Base-by-base conservation (phyloP, 2,797 vertebrate species). In the Poeciliopsis gracilis region DNA sequence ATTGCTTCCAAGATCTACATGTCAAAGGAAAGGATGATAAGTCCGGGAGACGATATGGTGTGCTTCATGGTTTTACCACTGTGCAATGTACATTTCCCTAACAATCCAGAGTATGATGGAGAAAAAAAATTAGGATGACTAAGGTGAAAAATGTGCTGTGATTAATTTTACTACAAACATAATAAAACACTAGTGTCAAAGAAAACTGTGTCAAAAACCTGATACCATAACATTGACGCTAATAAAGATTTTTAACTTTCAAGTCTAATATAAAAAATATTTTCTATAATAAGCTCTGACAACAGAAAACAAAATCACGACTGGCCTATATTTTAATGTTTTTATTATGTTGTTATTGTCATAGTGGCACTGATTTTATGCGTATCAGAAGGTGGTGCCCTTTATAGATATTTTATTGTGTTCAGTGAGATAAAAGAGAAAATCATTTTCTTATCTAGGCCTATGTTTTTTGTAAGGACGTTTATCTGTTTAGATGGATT, bases 241-340 rank as follows among this genome's bases (percentile, higher is more conserved):
- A 77, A 86, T 66, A 61, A 61, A 82, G 77, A 73, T 76, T 83
- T 87, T 57, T 53, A 78, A 72, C 78, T 43, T 45, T 88, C 55
- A 30, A 15, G n/a, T 81, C 43, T 70, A 59, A 66, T 80, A 82
- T 82, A 78, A 90, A 20, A 70, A 73, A 73, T 86, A 89, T 84
- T 87, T 84, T 88, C 75, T 78, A 49, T 6, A 16, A 61, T 15
- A 61, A 59, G 53, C 77, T 77, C 80, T 81, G 85, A 89, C 86
- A 87, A 86, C 76, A 88, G 77, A 82, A 87, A 82, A 90, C 88
- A 86, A 86, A 77, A 82, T 81, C 82, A 84, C 84, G 89, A 86
- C 82, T 78, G 87, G 66, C 87, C 76, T 76, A 47, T 16, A 63
- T 75, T 72, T 72, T 45, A 15, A 59, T 51, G 38, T 61, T 85